Base-by-base conservation (phyloP, 2,113 vertebrate species). In the Phylloscopus trochiloides region DNA sequence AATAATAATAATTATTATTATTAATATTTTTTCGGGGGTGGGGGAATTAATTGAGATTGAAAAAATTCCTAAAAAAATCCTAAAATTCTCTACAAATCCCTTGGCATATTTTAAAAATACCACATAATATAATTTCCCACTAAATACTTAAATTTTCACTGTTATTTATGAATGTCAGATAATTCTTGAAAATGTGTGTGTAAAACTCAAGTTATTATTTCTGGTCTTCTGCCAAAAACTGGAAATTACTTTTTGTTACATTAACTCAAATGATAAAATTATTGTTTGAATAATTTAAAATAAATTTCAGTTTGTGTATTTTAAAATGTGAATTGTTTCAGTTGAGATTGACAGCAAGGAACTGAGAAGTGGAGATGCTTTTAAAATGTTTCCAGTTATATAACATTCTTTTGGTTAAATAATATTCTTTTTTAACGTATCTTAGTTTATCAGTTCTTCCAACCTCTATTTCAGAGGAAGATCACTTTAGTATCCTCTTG, bases 11-110 rank as follows among this genome's bases (percentile, higher is more conserved):
- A n/a, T n/a, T 36, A 17, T 20, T 42, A 12, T 8, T 51, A 34
- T 71, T 4, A 6, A 14, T n/a, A 10, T 6, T 74, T 51, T 83
- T 52, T 26, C 5, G 2, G 10, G 31, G 0, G 5, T 8, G 2
- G 1, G 12, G 19, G 19, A 55, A 55, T 52, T 70, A 70, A 61
- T 36, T 65, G 12, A 72, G 8, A 57, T 47, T 57, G 34, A 29
- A 12, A 59, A 38, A 82, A 79, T 61, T 55, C 8, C 5, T 72
- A 36, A 82, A 88, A 88, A 78, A 57, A 3, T 29, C 22, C 10
- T 91, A n/a, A 68, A 76, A 52, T 45, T 2, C 10, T 42, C 34
- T 90, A 25, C 21, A 73, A 34, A 28, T 2, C 9, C 10, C 65
- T 66, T 52, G 24, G 8, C 4, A 38, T 67, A 34, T 77, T 92